Percentiles rank a stretch among this genome's conserved stretches.
phyloP scores from a whole-genome alignment of 1,140 invertebrate species.

The Schlechtendalia chinensis region DNA sequence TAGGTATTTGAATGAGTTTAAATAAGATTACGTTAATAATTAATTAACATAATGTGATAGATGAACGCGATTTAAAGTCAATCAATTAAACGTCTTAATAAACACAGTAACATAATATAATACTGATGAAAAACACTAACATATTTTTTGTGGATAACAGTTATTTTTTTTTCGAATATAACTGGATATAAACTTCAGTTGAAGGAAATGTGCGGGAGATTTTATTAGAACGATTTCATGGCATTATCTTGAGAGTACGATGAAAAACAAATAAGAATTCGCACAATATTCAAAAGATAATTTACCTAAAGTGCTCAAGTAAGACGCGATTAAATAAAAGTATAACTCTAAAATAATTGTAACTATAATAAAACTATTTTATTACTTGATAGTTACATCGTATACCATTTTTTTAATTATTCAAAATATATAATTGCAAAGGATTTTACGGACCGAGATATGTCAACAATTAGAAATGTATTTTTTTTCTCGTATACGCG shows the following conservation, averaged over 20 bases:
- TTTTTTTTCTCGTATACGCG: too few species aligned
- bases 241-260: neutral
- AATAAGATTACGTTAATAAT: constrained; percentile 1
- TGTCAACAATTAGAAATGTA: too few species aligned
- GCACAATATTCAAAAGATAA: neutral
- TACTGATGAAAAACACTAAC: neutral
- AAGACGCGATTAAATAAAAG: neutral
- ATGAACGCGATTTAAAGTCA: neutral
- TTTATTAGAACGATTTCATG: neutral
- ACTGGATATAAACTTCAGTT: neutral
- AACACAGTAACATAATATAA: neutral
- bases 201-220: neutral
- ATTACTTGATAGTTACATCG: too few species aligned
- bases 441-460: too few species aligned
- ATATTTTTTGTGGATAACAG: neutral
- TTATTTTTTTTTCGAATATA: constrained; percentile 19
- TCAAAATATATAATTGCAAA: too few species aligned
- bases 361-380: neutral
- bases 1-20: too few species aligned
- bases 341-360: neutral
- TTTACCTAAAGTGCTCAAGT: constrained; percentile 1
- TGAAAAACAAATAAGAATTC: neutral
- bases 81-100: constrained; percentile 12
- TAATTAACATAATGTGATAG: neutral
- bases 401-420: too few species aligned